Conservation (phyloP, 2,113 vertebrate genomes). For the Zingel zingel region DNA sequence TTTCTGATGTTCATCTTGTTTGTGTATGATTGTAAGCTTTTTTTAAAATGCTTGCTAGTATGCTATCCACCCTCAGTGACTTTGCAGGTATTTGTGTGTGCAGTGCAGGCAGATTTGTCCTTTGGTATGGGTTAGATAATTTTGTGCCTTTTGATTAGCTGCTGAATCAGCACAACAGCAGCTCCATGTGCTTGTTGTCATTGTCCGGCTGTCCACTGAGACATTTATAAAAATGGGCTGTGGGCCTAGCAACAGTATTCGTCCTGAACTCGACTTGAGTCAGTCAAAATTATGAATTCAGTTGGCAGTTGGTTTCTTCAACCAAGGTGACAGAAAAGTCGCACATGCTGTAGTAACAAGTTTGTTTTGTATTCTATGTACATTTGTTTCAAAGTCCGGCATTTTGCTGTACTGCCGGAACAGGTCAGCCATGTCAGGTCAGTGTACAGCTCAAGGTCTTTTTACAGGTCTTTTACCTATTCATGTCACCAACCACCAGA, state of each 20-base stretch:
- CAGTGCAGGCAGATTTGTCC: constrained; percentile 43
- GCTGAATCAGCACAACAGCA: constrained; percentile 53
- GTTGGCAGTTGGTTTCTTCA: constrained; percentile 13
- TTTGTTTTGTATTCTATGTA: constrained; percentile 11
- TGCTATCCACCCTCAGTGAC: constrained; percentile 36
- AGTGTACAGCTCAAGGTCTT: background rate
- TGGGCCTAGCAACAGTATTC: constrained; percentile 16
- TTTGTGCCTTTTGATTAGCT: constrained; percentile 58
- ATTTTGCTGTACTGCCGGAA: background rate
- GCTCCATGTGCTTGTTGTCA: constrained; percentile 34
- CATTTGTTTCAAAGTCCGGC: background rate
- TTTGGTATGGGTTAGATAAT: constrained; percentile 48
- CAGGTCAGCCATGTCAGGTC: constrained; percentile 1
- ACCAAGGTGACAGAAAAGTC: background rate
- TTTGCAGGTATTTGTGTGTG: constrained; percentile 38
- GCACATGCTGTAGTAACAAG: constrained; percentile 8
- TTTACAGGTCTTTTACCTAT: constrained; percentile 4
- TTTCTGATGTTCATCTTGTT: constrained; percentile 27
- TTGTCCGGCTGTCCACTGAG: constrained; percentile 40
- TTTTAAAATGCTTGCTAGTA: background rate
- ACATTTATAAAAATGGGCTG: constrained; percentile 7
- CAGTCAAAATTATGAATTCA: constrained; percentile 24
- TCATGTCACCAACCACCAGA: constrained; percentile 1
- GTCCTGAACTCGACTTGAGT: constrained; percentile 21
- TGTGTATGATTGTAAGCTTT: constrained; percentile 11